Base-by-base conservation (phyloP, 2,888 invertebrate genomes). In the Heliconius sara region DNA sequence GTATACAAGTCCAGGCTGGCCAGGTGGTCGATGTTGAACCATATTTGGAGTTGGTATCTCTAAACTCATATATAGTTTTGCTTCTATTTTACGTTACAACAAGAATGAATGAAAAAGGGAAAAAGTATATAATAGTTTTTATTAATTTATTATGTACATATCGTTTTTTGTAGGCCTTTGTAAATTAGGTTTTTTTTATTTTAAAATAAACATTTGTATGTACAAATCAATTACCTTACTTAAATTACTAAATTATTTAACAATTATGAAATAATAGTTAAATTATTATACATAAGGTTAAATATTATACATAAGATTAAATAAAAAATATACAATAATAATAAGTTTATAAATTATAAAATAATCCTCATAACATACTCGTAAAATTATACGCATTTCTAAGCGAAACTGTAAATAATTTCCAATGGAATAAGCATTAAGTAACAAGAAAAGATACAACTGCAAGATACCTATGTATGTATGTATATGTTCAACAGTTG, bases 401-500 rank as follows among this genome's bases (percentile, higher is more conserved):
- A 39, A 68, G 68, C 39, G 67, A 9, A 67, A 67, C 67, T 34
- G 1, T 43, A 7, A 68, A 43, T 43, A 68, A 68, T 68, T 68
- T 68, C 25, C 16, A 43, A 68, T 52, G 52, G 52, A 52, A 39
- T 10, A 39, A 39, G 39, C 1, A 39, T 52, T 22, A 47, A 16
- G 19, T 52, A 52, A 52, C 52, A 52, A 19, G 6, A 19, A 52
- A 52, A 7, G 52, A 22, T 22, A 22, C 7, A 52, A 52, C 22
- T 39, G 39, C 10, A 2, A 39, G 34, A 39, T 39, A 9, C 34
- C 34, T 39, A 39, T 9, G 9, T 47, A 16, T 1, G 43, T 43
- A 43, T 5, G 4, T 16, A 16, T 47, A 19, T 52, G 19, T 52
- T 52, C 2, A 13, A 52, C 52, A 52, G 19, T 5, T 19, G 52